These are phyloP conservation scores for Natrix natrix DNA, from an alignment of 2,797 vertebrate species.

Conservation along the genomic window DNA sequence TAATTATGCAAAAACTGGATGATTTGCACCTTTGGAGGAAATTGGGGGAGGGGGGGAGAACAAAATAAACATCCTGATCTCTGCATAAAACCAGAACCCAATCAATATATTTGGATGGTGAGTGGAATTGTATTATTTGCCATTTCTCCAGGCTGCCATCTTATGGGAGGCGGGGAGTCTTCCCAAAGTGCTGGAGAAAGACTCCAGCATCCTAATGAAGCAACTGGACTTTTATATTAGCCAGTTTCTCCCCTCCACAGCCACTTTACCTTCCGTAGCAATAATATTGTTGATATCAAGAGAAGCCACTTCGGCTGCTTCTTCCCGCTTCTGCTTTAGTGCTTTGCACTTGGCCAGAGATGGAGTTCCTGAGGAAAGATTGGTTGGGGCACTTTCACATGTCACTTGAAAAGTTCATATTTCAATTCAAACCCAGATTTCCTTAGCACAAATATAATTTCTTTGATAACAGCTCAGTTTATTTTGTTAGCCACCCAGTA, in stretches of 20 bases:
- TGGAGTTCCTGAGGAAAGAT: constrained; percentile 70
- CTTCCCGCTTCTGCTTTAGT: constrained; percentile 74
- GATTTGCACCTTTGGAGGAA: not conserved
- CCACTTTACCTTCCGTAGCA: constrained; percentile 72
- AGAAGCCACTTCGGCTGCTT: constrained; percentile 79
- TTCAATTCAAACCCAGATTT: not conserved
- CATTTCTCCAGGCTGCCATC: not conserved
- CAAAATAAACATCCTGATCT: not conserved
- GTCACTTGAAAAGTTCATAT: not conserved
- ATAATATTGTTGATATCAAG: constrained; percentile 86
- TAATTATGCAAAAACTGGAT: not conserved
- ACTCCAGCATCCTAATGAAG: not conserved
- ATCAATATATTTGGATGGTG: no score
- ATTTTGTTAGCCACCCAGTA: not conserved
- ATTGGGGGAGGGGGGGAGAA: not conserved
- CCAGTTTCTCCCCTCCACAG: not conserved
- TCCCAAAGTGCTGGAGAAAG: not conserved
- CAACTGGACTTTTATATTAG: not conserved
- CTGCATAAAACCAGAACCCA: not conserved
- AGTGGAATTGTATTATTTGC: not conserved
- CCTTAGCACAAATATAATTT: not conserved
- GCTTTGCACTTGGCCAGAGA: constrained; percentile 82
- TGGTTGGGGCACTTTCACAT: not conserved
- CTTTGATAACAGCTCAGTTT: not conserved
- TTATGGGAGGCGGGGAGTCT: not conserved